Evolutionary conservation across 2,113 vertebrate species (phyloP).

Genomic region (Alethe diademata): DNA sequence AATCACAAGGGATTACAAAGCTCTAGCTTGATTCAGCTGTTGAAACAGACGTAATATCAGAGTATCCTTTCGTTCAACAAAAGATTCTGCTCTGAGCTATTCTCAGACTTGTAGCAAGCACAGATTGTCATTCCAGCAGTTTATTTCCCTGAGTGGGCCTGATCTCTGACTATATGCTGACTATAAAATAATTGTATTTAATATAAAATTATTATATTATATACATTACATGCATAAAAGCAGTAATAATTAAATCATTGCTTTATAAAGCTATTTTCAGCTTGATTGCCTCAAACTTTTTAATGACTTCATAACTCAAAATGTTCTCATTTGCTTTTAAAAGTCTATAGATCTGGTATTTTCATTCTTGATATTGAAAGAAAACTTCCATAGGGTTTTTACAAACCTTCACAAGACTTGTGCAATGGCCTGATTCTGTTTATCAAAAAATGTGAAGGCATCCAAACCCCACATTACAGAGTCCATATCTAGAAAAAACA

Average conservation of each 20-base stretch:
- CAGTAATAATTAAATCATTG: background rate
- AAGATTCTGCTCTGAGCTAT: constrained; percentile 6
- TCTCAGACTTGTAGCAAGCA: background rate
- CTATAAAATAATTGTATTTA: background rate
- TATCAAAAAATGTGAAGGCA: background rate
- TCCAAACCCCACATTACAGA: background rate
- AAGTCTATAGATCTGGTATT: background rate
- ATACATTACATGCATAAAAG: background rate
- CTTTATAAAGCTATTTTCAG: background rate
- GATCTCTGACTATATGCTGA: background rate
- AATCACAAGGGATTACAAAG: constrained; percentile 54
- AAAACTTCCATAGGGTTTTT: background rate
- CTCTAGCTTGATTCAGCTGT: constrained; percentile 31
- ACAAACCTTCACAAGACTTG: background rate
- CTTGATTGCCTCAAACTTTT: background rate
- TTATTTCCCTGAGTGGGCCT: background rate
- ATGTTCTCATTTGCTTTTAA: background rate
- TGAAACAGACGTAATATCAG: constrained; percentile 30
- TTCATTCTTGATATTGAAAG: background rate
- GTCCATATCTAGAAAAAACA: background rate
- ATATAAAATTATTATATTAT: background rate
- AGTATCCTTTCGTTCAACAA: constrained; percentile 18
- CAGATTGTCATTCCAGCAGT: background rate
- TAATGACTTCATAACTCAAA: background rate
- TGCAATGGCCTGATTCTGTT: background rate